Evolutionary conservation across 2,113 vertebrate genomes (phyloP), one percentile per base, ranked within the genome.

Genomic region (Nematolebias whitei): DNA sequence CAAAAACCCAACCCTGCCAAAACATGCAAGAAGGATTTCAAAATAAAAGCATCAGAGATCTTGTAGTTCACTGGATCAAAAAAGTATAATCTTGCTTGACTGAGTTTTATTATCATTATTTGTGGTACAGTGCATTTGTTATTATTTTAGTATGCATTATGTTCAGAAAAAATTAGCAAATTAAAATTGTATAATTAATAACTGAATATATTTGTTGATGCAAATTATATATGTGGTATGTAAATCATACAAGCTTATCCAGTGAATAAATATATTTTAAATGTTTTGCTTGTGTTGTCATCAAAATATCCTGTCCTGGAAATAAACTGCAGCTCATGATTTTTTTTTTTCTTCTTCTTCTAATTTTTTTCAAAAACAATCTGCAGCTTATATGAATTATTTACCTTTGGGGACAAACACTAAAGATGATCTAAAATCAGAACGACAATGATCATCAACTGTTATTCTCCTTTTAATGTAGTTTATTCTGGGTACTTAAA

Each of bases 181-280:
- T 62, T 71, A 60, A 48, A 81, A 66, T 65, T 68, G 59, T 80
- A 58, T 22, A 65, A 66, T 12, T 60, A 71, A 71, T 44, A 72
- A 68, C 10, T 66, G 41, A 63, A 68, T 71, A 54, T 79, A 69
- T 76, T 56, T 5, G 62, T 71, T 71, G 65, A 65, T 82, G 75
- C 81, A 65, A 82, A 79, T 24, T 72, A 61, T 80, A 83, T 83
- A 80, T 76, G 72, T 67, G 72, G 23, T 82, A 56, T 86, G 73
- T 79, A 73, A 76, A 74, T 71, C 66, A 75, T 80, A 76, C 14
- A 29, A 86, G 76, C 81, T 74, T 84, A 66, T 69, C 60, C 62
- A 80, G 67, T 77, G 60, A 87, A 85, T 86, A 90, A 88, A 89
- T 53, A 74, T 86, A 89, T 87, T 87, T 87, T 77, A 84, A 87